Evolutionary conservation across 1,140 invertebrate genomes (phyloP).

Genomic region (Bathynomus jamesi): DNA sequence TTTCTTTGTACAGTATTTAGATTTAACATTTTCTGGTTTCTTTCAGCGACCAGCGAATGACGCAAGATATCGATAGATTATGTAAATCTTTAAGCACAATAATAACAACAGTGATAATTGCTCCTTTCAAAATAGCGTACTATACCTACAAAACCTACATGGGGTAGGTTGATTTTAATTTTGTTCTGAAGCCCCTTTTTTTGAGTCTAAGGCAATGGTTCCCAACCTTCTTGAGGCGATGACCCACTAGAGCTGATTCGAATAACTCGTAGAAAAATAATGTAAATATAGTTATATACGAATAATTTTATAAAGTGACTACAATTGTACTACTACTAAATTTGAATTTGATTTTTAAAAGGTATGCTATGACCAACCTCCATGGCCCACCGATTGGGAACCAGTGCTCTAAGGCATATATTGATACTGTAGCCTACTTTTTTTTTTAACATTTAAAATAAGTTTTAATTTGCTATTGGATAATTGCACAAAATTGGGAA

Average conservation of each 20-base stretch:
- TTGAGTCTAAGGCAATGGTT: background rate
- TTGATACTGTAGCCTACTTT: background rate
- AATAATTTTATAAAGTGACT: background rate
- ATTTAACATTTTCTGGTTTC: too few relatives aligned
- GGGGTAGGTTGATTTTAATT: constrained; percentile 32
- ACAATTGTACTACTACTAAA: background rate
- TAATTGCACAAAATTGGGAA: background rate
- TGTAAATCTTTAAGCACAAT: constrained; percentile 48
- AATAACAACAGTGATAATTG: constrained; percentile 47
- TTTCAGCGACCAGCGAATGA: constrained; percentile 51
- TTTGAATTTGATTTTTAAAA: too few relatives aligned
- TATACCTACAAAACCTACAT: constrained; percentile 46
- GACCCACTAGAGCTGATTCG: too few relatives aligned
- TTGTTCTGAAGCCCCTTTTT: background rate
- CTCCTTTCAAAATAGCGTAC: constrained; percentile 52
- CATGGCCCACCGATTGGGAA: too few relatives aligned
- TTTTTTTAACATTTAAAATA: background rate
- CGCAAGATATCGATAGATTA: constrained; percentile 52
- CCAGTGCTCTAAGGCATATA: too few relatives aligned
- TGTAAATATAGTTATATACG: too few relatives aligned
- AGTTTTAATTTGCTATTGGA: background rate
- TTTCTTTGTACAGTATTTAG: too few relatives aligned
- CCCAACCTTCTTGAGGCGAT: too few relatives aligned
- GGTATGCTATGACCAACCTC: too few relatives aligned
- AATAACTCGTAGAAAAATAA: too few relatives aligned